Percentiles rank a stretch among this genome's conserved stretches.
These are phyloP conservation scores for Ethmia dodecea DNA, from an alignment of 2,888 invertebrate species.

Conservation along the genomic window DNA sequence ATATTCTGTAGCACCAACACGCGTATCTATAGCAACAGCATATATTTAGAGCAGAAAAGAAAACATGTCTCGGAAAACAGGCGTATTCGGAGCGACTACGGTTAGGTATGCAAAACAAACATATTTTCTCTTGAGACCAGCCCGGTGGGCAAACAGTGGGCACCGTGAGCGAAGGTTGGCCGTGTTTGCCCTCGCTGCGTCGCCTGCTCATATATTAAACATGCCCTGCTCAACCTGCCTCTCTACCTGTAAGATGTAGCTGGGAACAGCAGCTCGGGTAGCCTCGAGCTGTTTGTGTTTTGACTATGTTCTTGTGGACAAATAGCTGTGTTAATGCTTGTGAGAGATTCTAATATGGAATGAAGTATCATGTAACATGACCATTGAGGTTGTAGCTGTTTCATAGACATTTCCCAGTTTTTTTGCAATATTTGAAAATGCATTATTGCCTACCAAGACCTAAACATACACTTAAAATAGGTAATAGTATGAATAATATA, in stretches of 20 bases:
- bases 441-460: too few species aligned
- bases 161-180: constrained; percentile 65
- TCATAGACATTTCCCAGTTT: too few species aligned
- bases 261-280: neutral
- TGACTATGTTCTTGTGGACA: neutral
- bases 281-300: constrained; percentile 5
- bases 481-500: too few species aligned
- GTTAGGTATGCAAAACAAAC: constrained; percentile 73
- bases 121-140: constrained; percentile 75
- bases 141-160: constrained; percentile 68
- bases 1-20: too few species aligned
- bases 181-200: constrained; percentile 70
- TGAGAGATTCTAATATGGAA: too few species aligned
- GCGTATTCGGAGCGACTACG: constrained; percentile 46
- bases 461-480: too few species aligned
- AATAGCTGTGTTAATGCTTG: too few species aligned
- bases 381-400: too few species aligned
- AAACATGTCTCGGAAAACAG: constrained; percentile 67
- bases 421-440: too few species aligned
- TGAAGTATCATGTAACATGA: too few species aligned
- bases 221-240: constrained; percentile 49
- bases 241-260: neutral
- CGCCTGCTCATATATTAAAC: constrained; percentile 76
- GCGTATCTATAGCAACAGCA: too few species aligned
- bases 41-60: constrained; percentile 48